Evolutionary conservation across 2,113 vertebrate genomes (phyloP).

Genomic region (Promerops cafer): DNA sequence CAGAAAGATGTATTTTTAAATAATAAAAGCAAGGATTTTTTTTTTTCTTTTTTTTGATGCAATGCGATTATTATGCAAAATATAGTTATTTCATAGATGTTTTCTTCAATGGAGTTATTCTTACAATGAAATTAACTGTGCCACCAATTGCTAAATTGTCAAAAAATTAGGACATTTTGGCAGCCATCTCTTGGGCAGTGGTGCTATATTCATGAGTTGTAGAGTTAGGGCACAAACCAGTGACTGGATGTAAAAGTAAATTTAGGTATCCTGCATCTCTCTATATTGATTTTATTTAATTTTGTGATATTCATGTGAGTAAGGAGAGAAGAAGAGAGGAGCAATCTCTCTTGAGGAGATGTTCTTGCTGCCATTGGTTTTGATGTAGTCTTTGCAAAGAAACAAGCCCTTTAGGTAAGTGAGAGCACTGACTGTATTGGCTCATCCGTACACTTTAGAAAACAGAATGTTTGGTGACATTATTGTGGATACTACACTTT

Average conservation of each 20-base stretch:
- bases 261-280: background rate
- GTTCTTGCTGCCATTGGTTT: background rate
- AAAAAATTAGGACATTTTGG: background rate
- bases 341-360: background rate
- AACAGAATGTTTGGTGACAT: background rate
- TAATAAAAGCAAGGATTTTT: background rate
- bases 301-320: background rate
- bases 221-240: background rate
- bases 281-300: conserved; percentile 2
- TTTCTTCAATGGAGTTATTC: background rate
- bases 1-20: background rate
- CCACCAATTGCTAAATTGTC: background rate
- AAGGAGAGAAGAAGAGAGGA: background rate
- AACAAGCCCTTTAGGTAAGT: background rate
- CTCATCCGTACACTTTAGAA: background rate
- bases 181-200: background rate
- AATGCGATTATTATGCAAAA: background rate
- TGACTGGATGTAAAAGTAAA: conserved; percentile 1
- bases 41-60: background rate
- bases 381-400: background rate
- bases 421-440: background rate
- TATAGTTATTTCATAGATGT: background rate
- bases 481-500: background rate
- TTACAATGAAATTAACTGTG: background rate
- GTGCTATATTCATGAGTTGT: background rate